Conservation (phyloP, 2,113 vertebrate genomes). For the Micromys minutus region DNA sequence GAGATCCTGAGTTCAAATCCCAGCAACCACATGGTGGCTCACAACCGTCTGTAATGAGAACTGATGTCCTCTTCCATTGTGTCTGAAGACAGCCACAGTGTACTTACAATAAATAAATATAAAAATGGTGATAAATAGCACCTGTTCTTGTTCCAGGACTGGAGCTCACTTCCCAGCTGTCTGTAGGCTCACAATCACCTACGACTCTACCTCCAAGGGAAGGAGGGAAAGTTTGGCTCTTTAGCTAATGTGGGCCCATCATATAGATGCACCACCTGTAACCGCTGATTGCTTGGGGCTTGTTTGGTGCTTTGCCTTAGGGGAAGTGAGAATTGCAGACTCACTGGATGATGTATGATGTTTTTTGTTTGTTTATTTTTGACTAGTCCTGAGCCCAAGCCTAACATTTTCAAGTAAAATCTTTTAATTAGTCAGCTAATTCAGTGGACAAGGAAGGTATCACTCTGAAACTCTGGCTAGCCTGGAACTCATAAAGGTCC, state of each 20-base stretch:
- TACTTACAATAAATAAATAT: too few relatives aligned
- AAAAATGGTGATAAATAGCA: too few relatives aligned
- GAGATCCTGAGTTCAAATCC: too few relatives aligned
- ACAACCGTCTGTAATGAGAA: too few relatives aligned
- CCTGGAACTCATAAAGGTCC: background rate
- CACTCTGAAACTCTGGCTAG: background rate
- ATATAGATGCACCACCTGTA: background rate
- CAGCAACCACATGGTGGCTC: too few relatives aligned
- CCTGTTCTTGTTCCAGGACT: background rate
- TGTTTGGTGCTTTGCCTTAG: background rate
- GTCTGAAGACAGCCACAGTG: too few relatives aligned
- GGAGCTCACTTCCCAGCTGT: background rate
- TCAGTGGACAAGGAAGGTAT: background rate
- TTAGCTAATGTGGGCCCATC: background rate
- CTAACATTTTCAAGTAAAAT: background rate
- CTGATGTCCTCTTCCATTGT: too few relatives aligned
- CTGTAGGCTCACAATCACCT: background rate
- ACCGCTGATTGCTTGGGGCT: background rate
- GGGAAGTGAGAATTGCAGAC: background rate
- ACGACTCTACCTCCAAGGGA: background rate
- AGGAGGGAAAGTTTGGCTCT: too few relatives aligned
- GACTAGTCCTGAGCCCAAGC: too few relatives aligned
- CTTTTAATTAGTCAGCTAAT: background rate
- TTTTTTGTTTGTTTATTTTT: background rate
- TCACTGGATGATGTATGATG: background rate